Conservation (phyloP, 2,113 vertebrate genomes). For the Hypanus sabinus region DNA sequence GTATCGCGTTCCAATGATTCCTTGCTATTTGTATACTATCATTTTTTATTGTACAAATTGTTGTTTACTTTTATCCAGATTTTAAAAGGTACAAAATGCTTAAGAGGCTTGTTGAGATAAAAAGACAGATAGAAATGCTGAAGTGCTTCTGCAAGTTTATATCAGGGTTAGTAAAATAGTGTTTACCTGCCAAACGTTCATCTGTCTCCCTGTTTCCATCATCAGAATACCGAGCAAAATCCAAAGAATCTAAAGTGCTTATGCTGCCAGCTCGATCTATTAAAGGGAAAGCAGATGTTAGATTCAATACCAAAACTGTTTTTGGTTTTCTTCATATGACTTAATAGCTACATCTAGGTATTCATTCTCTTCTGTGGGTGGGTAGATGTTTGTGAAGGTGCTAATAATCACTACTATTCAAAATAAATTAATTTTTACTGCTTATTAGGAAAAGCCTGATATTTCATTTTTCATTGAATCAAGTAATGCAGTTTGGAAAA, state of each 20-base stretch:
- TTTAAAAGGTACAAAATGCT: background rate
- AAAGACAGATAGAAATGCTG: background rate
- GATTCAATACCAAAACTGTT: background rate
- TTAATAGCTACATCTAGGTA: no score
- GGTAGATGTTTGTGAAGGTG: no score
- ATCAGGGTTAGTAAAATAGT: background rate
- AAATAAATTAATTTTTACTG: no score
- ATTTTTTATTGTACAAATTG: background rate
- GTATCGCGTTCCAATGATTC: background rate
- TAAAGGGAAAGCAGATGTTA: conserved; percentile 39
- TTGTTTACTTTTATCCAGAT: background rate
- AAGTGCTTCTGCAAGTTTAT: background rate
- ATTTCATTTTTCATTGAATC: no score
- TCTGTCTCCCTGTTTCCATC: conserved; percentile 94
- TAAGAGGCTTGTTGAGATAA: no score
- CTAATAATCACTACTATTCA: no score
- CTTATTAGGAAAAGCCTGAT: no score
- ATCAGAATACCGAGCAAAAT: conserved; percentile 97
- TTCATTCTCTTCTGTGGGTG: no score
- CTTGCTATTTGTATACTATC: background rate
- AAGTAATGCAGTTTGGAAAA: no score
- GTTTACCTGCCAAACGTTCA: conserved; percentile 89
- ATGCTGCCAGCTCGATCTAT: conserved; percentile 93
- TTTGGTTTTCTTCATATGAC: background rate
- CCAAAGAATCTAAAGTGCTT: conserved; percentile 96